These are phyloP conservation scores for Pseudomugil tenellus DNA, from an alignment of 2,797 vertebrate genomes.

Conservation along the genomic window DNA sequence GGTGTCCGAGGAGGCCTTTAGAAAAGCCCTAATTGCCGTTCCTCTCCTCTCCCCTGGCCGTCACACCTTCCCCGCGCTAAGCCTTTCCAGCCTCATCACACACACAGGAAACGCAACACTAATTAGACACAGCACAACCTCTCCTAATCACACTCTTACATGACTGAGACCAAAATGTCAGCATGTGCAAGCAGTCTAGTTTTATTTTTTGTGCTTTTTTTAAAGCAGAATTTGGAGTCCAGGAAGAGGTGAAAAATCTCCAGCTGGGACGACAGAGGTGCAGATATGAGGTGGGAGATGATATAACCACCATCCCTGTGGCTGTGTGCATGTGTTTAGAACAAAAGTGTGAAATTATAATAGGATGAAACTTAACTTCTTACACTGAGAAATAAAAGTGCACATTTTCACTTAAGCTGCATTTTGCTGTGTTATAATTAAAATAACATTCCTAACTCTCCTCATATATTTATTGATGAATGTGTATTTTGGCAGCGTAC, in stretches of 20 bases:
- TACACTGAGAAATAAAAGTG: constrained; percentile 13
- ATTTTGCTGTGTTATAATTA: constrained; percentile 15
- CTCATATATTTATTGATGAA: constrained; percentile 54
- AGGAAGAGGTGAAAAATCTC: constrained; percentile 26
- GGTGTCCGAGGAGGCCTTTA: constrained; percentile 83
- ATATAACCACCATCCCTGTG: constrained; percentile 24
- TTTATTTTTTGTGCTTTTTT: neutral
- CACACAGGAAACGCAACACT: constrained; percentile 78
- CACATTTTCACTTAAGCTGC: constrained; percentile 20
- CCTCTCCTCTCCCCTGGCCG: constrained; percentile 67
- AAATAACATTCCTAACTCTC: constrained; percentile 19
- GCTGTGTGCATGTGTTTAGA: constrained; percentile 42
- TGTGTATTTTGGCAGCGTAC: constrained; percentile 47
- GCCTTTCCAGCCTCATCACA: constrained; percentile 72
- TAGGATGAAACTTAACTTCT: constrained; percentile 30
- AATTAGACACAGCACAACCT: constrained; percentile 85
- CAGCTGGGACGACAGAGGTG: constrained; percentile 39
- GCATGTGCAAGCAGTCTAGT: constrained; percentile 46
- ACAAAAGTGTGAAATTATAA: constrained; percentile 33
- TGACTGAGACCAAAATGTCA: constrained; percentile 71
- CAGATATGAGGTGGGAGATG: constrained; percentile 27
- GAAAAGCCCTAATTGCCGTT: constrained; percentile 90
- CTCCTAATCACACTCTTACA: constrained; percentile 70
- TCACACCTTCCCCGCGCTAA: constrained; percentile 71
- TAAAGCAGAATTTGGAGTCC: constrained; percentile 27